Conservation (phyloP, 2,888 invertebrate genomes). For the Pammene aurita region DNA sequence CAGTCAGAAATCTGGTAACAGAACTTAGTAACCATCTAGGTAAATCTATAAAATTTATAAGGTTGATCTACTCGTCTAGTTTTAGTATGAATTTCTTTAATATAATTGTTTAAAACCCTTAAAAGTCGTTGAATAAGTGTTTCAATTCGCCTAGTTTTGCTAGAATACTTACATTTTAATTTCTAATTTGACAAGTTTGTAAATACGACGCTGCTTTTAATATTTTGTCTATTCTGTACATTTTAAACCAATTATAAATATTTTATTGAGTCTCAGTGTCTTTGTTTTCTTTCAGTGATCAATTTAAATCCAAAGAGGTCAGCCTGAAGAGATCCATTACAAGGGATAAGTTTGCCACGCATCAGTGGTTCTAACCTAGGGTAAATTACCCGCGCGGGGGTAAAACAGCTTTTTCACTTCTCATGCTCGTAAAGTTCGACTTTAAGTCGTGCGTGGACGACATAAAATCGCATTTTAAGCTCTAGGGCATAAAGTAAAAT, state of each 20-base stretch:
- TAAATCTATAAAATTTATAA: background rate
- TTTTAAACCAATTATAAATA: conserved; percentile 56
- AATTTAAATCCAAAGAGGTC: background rate
- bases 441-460: too few relatives aligned
- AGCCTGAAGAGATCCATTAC: too few relatives aligned
- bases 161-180: conserved; percentile 43
- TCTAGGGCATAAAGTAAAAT: too few relatives aligned
- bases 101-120: background rate
- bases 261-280: conserved; percentile 54
- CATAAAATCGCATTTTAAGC: too few relatives aligned
- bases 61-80: background rate
- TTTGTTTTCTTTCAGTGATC: conserved; percentile 47
- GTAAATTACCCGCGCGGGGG: too few relatives aligned
- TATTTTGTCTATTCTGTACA: conserved; percentile 57
- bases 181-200: conserved; percentile 47
- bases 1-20: too few relatives aligned
- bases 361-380: too few relatives aligned
- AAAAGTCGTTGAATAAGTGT: conserved; percentile 27
- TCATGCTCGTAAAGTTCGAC: too few relatives aligned
- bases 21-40: background rate
- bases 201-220: conserved; percentile 50
- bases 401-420: too few relatives aligned
- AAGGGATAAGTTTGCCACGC: too few relatives aligned
- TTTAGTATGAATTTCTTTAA: background rate
- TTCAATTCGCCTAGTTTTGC: conserved; percentile 46